Conservation (phyloP, 2,888 invertebrate species). For the Diachrysia chrysitis region DNA sequence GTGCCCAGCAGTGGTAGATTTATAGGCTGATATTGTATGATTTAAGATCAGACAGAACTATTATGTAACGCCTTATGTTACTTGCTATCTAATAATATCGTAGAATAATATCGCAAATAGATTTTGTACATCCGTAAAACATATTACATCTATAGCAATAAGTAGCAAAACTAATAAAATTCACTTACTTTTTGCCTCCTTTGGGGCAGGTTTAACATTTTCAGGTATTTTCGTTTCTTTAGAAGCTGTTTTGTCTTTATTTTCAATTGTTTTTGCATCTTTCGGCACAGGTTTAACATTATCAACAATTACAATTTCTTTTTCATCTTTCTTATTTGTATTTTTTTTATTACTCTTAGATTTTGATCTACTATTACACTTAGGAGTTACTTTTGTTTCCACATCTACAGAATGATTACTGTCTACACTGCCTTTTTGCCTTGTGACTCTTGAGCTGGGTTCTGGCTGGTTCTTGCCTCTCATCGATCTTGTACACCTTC, state of each 20-base stretch:
- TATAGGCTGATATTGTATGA: too few relatives aligned
- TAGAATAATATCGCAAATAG: neutral
- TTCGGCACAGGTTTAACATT: constrained; percentile 28
- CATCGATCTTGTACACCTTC: constrained; percentile 74
- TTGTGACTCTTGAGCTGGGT: constrained; percentile 59
- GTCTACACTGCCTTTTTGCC: constrained; percentile 62
- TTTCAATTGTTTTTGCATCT: constrained; percentile 2
- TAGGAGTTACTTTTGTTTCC: constrained; percentile 54
- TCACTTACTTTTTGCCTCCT: constrained; percentile 46
- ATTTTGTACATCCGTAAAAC: neutral
- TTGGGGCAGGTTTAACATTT: neutral
- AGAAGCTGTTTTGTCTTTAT: constrained; percentile 19
- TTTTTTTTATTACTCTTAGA: constrained; percentile 60
- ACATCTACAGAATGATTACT: constrained; percentile 48
- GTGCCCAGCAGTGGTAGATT: too few relatives aligned
- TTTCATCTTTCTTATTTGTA: constrained; percentile 62
- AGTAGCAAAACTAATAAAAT: constrained; percentile 2
- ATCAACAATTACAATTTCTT: constrained; percentile 64
- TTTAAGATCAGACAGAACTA: too few relatives aligned
- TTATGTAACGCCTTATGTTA: too few relatives aligned
- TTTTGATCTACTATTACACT: constrained; percentile 61
- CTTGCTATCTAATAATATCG: neutral
- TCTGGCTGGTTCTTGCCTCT: constrained; percentile 50
- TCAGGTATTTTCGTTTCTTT: constrained; percentile 45
- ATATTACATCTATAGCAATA: too few relatives aligned